Evolutionary conservation across 2,888 invertebrate species (phyloP).

Genomic region (Synergus umbraculus): DNA sequence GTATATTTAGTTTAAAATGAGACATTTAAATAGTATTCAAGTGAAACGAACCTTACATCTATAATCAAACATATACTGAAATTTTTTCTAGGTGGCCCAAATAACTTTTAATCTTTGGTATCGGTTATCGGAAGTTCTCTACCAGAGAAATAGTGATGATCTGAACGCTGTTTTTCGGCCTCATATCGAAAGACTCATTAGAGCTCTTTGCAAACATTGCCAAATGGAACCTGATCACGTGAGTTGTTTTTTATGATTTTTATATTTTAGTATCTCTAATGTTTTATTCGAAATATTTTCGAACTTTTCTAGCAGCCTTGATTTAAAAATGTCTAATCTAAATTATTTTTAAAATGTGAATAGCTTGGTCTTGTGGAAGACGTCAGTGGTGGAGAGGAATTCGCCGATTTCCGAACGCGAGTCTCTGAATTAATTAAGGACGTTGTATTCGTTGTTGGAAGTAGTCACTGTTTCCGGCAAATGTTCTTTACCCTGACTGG

Average conservation of each 20-base stretch:
- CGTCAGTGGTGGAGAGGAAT: constrained; percentile 81
- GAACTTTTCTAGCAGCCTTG: too few relatives aligned
- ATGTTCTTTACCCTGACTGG: constrained; percentile 87
- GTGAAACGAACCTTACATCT: neutral
- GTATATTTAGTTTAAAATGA: too few relatives aligned
- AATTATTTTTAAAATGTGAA: neutral
- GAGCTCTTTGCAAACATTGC: constrained; percentile 93
- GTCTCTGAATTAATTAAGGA: constrained; percentile 97
- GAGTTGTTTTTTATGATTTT: constrained; percentile 48
- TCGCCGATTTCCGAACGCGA: constrained; percentile 89
- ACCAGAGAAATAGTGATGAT: constrained; percentile 89
- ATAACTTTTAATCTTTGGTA: constrained; percentile 99
- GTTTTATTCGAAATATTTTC: too few relatives aligned
- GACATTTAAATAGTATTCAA: neutral
- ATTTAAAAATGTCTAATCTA: neutral
- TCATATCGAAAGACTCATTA: constrained; percentile 93
- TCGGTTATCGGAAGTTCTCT: constrained; percentile 94
- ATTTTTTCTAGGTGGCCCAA: constrained; percentile 81
- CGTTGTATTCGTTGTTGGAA: constrained; percentile 97
- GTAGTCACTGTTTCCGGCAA: constrained; percentile 93
- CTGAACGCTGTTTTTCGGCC: constrained; percentile 92
- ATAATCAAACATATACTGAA: constrained; percentile 40
- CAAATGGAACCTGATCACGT: constrained; percentile 98
- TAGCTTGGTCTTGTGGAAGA: constrained; percentile 74
- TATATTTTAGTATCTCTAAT: neutral